Evolutionary conservation across 2,797 vertebrate genomes (phyloP), one percentile per base, ranked within the genome.

Genomic region (Poecilia picta): DNA sequence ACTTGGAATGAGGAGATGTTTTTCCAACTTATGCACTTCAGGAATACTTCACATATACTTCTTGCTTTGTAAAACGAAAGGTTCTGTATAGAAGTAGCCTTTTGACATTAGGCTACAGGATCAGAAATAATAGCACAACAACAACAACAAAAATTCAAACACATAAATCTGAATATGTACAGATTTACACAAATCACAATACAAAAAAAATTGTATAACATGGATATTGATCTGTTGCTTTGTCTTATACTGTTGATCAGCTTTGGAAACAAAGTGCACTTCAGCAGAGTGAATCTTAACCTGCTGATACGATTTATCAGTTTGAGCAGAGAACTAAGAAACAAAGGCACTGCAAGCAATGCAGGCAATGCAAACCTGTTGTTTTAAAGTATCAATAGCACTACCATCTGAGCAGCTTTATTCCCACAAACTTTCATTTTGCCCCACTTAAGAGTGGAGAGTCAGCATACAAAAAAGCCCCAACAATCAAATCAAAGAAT

Each of bases 181-280:
- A 83, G 73, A 86, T 81, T 86, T 77, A 79, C 59, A 87, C 84
- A 80, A 89, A 80, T 73, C 66, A 89, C 70, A 92, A 74, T 51
- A 77, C 51, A 77, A 73, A 81, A 80, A 55, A 23, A 46, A 82
- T 70, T 80, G 46, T 57, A 73, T 46, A 76, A 74, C 74, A 84
- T 41, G 74, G 81, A 85, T 81, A 70, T 72, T 84, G 83, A 88
- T 90, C 76, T 78, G 79, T 36, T 31, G 10, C 13, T 83, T 80
- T 73, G 74, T 66, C 47, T 74, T n/a, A 87, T 77, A 88, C 74
- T 73, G 85, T 82, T 88, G 85, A 91, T 89, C 78, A 46, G 79
- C 75, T 71, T 82, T 39, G 79, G 76, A 85, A 82, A 85, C 83
- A 93, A 93, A 92, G 92, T 93, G 93, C 89, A 91, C 71, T 82